Conservation (phyloP, 2,888 invertebrate species). For the Cataglyphis livida region DNA sequence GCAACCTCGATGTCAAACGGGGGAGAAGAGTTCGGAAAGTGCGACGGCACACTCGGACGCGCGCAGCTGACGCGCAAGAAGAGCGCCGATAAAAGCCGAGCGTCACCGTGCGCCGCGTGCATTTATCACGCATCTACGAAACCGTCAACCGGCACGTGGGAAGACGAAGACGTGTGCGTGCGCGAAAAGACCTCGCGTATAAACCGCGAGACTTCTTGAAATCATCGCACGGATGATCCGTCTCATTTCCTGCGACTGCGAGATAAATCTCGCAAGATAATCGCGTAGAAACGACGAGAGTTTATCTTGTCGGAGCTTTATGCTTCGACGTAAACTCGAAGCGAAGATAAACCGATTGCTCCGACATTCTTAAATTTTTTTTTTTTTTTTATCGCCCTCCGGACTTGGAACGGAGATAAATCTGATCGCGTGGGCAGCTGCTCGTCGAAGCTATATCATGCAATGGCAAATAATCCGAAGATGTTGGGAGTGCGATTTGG, state of each 20-base stretch:
- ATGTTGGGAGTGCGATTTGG: background rate
- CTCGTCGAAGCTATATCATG: background rate
- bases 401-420: background rate
- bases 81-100: conserved; percentile 82
- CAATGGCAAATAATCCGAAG: background rate
- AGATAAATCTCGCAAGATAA: background rate
- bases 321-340: background rate
- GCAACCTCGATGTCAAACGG: conserved; percentile 16
- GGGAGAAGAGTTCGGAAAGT: background rate
- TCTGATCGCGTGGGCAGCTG: conserved; percentile 1
- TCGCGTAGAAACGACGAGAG: background rate
- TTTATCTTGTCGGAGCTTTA: background rate
- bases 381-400: no score
- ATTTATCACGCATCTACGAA: conserved; percentile 81
- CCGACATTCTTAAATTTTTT: background rate
- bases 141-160: conserved; percentile 72
- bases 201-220: background rate
- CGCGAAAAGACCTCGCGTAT: background rate
- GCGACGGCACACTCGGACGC: conserved; percentile 42
- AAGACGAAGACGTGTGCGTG: conserved; percentile 13
- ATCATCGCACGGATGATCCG: background rate
- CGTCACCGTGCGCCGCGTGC: conserved; percentile 77
- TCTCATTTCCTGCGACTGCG: background rate
- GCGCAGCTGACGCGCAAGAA: conserved; percentile 37
- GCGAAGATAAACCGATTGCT: background rate